Evolutionary conservation across 2,888 invertebrate species (phyloP).

Genomic region (Hyalella azteca): DNA sequence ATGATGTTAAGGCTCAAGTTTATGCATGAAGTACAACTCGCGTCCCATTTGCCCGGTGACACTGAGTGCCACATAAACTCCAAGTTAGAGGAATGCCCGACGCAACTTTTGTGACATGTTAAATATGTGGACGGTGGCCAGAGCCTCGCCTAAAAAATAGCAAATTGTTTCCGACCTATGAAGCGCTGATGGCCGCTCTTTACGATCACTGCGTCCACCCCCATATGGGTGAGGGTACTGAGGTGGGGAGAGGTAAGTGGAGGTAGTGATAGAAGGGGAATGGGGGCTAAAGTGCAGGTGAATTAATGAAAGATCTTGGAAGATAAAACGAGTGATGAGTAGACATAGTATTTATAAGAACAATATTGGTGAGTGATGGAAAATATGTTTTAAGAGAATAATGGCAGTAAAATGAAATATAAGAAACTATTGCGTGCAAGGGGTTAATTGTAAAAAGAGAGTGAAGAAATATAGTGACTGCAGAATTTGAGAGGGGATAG

Average conservation of each 20-base stretch:
- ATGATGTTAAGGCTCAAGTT: too few species aligned
- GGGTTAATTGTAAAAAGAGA: too few species aligned
- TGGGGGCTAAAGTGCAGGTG: neutral
- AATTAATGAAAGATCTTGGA: too few species aligned
- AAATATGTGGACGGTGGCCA: conserved; percentile 6
- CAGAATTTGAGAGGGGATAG: too few species aligned
- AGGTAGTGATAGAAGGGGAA: neutral
- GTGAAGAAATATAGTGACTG: too few species aligned
- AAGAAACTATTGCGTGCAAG: too few species aligned
- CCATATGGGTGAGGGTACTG: too few species aligned
- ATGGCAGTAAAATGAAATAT: too few species aligned
- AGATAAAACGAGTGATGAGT: too few species aligned
- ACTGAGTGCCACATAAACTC: conserved; percentile 19
- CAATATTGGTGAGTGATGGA: too few species aligned
- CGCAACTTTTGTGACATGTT: conserved; percentile 32
- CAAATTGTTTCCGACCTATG: conserved; percentile 35
- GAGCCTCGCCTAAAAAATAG: conserved; percentile 11
- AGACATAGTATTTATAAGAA: too few species aligned
- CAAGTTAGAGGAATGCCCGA: neutral
- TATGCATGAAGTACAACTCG: conserved; percentile 5
- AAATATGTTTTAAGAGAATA: too few species aligned
- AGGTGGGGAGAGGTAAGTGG: neutral
- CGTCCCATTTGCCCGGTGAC: conserved; percentile 24
- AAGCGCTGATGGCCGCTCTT: conserved; percentile 14
- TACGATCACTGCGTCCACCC: neutral